Evolutionary conservation across 2,113 vertebrate species (phyloP).

Genomic region (Mionectes macconnelli): DNA sequence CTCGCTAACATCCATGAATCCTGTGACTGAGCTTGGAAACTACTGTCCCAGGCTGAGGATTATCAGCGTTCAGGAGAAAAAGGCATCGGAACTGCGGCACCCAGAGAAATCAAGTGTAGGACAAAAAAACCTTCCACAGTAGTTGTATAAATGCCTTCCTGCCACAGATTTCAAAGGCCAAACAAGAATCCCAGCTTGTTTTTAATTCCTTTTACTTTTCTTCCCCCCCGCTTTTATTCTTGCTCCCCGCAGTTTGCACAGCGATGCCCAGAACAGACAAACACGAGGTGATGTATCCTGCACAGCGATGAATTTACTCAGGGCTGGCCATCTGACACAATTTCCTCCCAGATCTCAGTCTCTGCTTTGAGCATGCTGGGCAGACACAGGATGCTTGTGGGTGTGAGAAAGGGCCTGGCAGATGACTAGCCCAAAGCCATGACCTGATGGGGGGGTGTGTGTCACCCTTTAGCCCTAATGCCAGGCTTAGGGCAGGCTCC

Average conservation of each 20-base stretch:
- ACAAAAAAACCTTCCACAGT: background rate
- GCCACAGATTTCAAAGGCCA: background rate
- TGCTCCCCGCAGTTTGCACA: background rate
- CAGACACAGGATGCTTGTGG: constrained; percentile 52
- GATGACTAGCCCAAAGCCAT: background rate
- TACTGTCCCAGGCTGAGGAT: background rate
- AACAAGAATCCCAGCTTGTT: background rate
- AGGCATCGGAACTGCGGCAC: background rate
- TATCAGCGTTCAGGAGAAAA: background rate
- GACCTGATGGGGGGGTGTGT: background rate
- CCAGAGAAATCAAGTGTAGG: background rate
- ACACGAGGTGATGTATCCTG: background rate
- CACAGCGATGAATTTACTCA: background rate
- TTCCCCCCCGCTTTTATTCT: background rate
- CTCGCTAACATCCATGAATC: constrained; percentile 13
- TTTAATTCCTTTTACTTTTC: background rate
- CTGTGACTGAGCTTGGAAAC: background rate
- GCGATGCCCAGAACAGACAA: background rate
- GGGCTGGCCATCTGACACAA: background rate
- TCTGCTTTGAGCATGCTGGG: background rate
- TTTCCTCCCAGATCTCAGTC: background rate
- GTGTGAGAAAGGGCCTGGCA: constrained; percentile 32
- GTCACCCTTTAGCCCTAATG: background rate
- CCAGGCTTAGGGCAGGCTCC: background rate
- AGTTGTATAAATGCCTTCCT: background rate